phyloP scores from a whole-genome alignment of 2,888 invertebrate species.

The Lamellibrachia columna region DNA sequence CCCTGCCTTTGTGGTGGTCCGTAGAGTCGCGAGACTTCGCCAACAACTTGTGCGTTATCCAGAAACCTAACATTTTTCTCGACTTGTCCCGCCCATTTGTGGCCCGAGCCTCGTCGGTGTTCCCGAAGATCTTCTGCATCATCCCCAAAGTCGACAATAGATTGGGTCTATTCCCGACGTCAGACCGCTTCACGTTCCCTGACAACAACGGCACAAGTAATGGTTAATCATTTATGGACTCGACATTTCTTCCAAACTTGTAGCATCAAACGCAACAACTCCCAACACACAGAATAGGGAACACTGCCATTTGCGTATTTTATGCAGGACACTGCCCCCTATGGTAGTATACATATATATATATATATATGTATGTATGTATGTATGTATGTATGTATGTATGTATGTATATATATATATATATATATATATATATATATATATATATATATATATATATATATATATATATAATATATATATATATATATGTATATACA shows the following conservation, averaged over 20 bases:
- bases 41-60: background rate
- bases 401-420: no score
- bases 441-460: no score
- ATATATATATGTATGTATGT: no score
- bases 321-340: background rate
- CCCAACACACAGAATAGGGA: background rate
- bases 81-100: background rate
- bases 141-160: background rate
- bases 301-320: background rate
- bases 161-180: background rate
- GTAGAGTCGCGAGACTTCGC: background rate
- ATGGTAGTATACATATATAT: background rate
- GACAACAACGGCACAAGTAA: background rate
- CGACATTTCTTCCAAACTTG: background rate
- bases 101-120: background rate
- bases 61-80: background rate
- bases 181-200: slow-evolving; percentile 12
- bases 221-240: background rate
- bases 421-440: no score
- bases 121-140: background rate
- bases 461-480: no score
- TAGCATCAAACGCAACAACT: background rate
- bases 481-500: no score
- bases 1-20: background rate
- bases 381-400: no score